phyloP scores from a whole-genome alignment of 1,140 invertebrate species.

The Dendroctonus ponderosae region DNA sequence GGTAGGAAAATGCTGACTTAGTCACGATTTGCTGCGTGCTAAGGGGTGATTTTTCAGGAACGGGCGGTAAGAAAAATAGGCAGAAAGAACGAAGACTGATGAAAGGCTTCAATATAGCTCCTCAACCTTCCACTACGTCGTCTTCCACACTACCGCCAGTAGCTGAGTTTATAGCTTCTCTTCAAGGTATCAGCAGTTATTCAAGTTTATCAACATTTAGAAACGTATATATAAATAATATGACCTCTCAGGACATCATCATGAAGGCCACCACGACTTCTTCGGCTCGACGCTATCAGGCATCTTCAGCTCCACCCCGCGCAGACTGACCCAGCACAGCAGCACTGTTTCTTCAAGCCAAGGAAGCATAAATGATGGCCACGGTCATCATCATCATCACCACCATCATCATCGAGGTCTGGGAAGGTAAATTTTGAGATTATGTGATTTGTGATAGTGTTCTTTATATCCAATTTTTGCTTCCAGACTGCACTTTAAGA shows the following conservation, averaged over 20 bases:
- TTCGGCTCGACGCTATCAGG: constrained; percentile 55
- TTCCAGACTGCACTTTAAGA: constrained; percentile 56
- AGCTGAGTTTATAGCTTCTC: constrained; percentile 70
- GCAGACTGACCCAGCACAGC: constrained; percentile 47
- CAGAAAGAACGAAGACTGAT: constrained; percentile 88
- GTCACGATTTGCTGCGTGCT: not conserved
- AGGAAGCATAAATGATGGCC: constrained; percentile 49
- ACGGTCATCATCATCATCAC: constrained; percentile 39
- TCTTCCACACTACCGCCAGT: constrained; percentile 64
- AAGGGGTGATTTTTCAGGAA: constrained; percentile 56
- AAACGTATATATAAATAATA: not conserved
- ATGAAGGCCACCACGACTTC: constrained; percentile 53
- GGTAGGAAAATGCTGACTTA: constrained; percentile 47
- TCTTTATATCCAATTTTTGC: not conserved
- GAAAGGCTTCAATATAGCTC: constrained; percentile 91
- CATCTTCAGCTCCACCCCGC: constrained; percentile 50
- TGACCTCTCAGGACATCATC: constrained; percentile 27
- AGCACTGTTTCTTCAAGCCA: constrained; percentile 50
- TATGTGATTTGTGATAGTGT: no score
- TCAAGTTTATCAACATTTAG: not conserved
- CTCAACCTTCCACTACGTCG: constrained; percentile 60
- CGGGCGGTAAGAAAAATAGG: constrained; percentile 89
- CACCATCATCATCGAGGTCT: constrained; percentile 41
- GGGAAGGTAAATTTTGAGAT: constrained; percentile 38
- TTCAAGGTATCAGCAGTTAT: constrained; percentile 50